phyloP scores from a whole-genome alignment of 2,888 invertebrate genomes.

The Xylocampa areola region DNA sequence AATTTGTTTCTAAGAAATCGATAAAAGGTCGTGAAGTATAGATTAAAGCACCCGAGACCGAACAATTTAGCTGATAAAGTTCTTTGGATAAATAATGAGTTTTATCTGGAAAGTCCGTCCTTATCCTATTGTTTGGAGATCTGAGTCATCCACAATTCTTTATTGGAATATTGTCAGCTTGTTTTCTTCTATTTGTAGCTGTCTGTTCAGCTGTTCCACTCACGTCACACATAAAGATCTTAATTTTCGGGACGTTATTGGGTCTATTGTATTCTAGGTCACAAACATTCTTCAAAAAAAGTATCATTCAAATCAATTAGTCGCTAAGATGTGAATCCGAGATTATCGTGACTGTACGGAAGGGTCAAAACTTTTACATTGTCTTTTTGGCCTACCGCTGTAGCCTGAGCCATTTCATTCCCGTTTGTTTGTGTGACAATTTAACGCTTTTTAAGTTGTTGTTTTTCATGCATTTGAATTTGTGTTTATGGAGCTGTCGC shows the following conservation, averaged over 20 bases:
- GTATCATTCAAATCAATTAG: no score
- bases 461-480: conserved; percentile 17
- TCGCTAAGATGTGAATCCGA: no score
- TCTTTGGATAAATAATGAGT: conserved; percentile 10
- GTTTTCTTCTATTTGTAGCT: no score
- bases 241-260: no score
- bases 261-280: no score
- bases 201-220: no score
- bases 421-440: not conserved
- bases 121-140: not conserved
- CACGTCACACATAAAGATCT: no score
- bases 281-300: no score
- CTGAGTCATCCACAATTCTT: no score
- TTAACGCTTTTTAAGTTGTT: not conserved
- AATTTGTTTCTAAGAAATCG: conserved; percentile 38
- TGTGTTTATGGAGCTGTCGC: conserved; percentile 19
- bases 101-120: not conserved
- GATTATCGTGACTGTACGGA: no score
- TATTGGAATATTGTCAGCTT: no score
- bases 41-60: conserved; percentile 37
- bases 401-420: not conserved
- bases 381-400: not conserved
- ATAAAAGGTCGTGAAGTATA: conserved; percentile 45
- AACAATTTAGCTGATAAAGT: conserved; percentile 25
- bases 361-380: no score